Conservation (phyloP, 2,797 vertebrate species). For the Schizopygopsis malacanthus region DNA sequence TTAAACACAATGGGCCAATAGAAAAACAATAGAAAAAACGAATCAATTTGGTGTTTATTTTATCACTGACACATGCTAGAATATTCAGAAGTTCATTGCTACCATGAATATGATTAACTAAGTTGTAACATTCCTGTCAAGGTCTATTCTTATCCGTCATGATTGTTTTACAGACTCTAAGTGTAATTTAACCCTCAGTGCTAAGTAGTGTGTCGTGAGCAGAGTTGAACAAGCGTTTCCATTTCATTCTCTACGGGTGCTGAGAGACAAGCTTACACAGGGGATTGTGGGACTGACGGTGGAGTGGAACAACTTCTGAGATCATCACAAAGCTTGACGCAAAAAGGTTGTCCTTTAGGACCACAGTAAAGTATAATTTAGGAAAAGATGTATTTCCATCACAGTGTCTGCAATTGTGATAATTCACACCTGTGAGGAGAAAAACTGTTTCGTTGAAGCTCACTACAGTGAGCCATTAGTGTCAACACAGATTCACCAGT, state of each 20-base stretch:
- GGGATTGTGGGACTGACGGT: background rate
- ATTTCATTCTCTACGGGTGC: background rate
- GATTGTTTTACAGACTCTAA: background rate
- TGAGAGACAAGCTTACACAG: background rate
- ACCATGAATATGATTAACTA: background rate
- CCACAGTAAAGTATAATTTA: no score
- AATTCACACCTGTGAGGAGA: background rate
- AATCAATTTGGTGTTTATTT: background rate
- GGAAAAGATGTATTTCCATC: background rate
- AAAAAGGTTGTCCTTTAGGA: background rate
- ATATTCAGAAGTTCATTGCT: background rate
- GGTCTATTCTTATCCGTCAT: background rate
- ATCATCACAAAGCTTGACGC: background rate
- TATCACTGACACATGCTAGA: background rate
- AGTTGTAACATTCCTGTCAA: background rate
- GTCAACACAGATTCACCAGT: no score
- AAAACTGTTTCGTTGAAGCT: no score
- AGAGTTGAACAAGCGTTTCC: background rate
- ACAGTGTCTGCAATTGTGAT: background rate
- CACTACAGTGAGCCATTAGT: no score
- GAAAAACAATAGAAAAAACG: no score
- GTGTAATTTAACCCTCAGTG: background rate
- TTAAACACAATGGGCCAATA: no score
- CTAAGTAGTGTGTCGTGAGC: background rate
- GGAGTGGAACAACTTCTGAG: background rate